Conservation (phyloP, 1,140 invertebrate genomes). For the Hycleus cichorii region DNA sequence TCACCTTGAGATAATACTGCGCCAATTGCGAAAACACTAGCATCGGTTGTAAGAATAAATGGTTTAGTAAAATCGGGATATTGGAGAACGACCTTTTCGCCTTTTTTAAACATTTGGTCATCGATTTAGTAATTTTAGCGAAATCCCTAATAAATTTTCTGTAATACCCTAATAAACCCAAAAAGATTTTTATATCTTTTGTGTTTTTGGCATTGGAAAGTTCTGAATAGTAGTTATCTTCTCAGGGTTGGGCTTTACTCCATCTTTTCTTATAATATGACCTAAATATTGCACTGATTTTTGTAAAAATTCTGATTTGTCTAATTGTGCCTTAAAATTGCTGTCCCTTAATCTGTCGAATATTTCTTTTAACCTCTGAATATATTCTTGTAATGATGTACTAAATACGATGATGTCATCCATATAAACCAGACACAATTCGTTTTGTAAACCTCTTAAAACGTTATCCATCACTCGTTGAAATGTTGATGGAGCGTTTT, state of each 20-base stretch:
- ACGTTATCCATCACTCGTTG: slow-evolving; percentile 2
- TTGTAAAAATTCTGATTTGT: slow-evolving; percentile 14
- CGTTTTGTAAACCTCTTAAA: slow-evolving; percentile 2
- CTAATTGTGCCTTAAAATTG: slow-evolving; percentile 26
- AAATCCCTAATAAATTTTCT: not conserved
- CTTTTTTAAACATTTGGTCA: slow-evolving; percentile 5
- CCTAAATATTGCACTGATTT: too few species aligned
- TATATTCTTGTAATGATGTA: slow-evolving; percentile 35
- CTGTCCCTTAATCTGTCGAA: slow-evolving; percentile 11
- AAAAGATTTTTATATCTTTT: too few species aligned
- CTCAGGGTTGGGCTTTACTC: too few species aligned
- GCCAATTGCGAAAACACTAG: too few species aligned
- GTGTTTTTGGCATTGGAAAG: too few species aligned
- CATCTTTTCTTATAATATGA: too few species aligned
- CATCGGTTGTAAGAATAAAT: too few species aligned
- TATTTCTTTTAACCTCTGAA: slow-evolving; percentile 26
- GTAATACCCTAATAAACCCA: slow-evolving; percentile 3
- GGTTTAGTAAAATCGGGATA: too few species aligned
- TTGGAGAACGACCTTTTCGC: not conserved
- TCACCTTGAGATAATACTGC: too few species aligned
- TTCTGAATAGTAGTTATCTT: too few species aligned
- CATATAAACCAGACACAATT: slow-evolving; percentile 29
- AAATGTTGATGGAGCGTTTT: slow-evolving; percentile 2
- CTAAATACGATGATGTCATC: slow-evolving; percentile 43
- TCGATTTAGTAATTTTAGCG: not conserved